Evolutionary conservation across 2,113 vertebrate genomes (phyloP).

Genomic region (Pseudorectes ferrugineus): DNA sequence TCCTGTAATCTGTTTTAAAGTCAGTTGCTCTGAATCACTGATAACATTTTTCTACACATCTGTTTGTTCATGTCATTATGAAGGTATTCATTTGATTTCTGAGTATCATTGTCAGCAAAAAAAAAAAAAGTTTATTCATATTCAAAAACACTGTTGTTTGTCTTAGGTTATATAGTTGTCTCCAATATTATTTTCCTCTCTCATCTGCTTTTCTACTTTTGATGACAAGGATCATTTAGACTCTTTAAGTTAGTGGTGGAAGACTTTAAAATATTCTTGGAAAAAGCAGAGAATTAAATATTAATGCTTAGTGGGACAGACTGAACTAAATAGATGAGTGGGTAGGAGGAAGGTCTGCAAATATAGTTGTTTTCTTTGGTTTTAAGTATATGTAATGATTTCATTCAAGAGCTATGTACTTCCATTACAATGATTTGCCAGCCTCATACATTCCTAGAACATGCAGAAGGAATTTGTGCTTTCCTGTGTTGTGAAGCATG

Average conservation of each 20-base stretch:
- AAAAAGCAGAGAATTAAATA: background rate
- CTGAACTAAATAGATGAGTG: background rate
- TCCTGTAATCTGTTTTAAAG: background rate
- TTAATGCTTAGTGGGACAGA: background rate
- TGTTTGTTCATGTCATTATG: background rate
- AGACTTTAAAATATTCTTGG: background rate
- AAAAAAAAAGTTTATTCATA: background rate
- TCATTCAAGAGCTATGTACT: background rate
- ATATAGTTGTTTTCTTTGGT: background rate
- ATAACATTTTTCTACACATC: background rate
- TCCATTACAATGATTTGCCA: background rate
- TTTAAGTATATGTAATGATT: background rate
- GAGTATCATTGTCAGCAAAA: background rate
- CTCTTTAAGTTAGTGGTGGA: background rate
- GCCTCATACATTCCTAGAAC: background rate
- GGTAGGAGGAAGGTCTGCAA: background rate
- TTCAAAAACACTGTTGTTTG: background rate
- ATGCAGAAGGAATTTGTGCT: background rate
- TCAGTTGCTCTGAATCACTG: background rate
- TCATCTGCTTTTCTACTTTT: background rate
- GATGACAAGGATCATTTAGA: background rate
- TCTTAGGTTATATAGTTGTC: background rate
- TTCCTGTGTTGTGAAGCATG: background rate
- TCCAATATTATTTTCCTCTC: background rate
- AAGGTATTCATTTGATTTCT: background rate